Percentiles rank a stretch among this genome's conserved stretches.
These are phyloP conservation scores for Agrochola litura DNA, from an alignment of 2,888 invertebrate genomes.

Conservation along the genomic window DNA sequence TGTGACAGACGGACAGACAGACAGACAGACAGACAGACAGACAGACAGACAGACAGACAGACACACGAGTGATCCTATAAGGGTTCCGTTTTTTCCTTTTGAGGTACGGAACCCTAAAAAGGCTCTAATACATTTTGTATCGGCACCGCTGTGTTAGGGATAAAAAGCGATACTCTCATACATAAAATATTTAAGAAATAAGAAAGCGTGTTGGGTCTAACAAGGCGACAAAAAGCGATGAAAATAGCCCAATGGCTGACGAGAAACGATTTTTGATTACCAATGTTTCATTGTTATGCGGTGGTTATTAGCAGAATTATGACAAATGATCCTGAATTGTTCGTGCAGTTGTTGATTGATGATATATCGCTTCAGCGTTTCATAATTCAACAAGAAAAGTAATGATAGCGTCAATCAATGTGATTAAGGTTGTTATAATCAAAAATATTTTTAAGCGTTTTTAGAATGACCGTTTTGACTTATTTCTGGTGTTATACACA, in stretches of 20 bases:
- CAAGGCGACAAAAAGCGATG: constrained; percentile 32
- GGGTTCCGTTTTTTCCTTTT: too few species aligned
- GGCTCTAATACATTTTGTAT: constrained; percentile 54
- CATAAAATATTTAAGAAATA: constrained; percentile 56
- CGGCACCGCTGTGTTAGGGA: constrained; percentile 12
- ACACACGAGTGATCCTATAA: too few species aligned
- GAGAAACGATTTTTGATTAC: constrained; percentile 47
- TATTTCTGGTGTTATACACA: constrained; percentile 12
- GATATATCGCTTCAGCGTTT: constrained; percentile 35
- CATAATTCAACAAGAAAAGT: constrained; percentile 26
- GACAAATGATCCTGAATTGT: constrained; percentile 50
- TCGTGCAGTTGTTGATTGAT: constrained; percentile 45
- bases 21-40: too few species aligned
- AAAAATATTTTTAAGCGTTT: not conserved
- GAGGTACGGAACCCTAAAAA: too few species aligned
- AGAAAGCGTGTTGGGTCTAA: constrained; percentile 35
- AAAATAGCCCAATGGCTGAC: constrained; percentile 35
- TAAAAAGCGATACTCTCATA: constrained; percentile 37
- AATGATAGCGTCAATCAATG: constrained; percentile 22
- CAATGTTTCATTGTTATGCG: constrained; percentile 40
- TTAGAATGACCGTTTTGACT: constrained; percentile 22
- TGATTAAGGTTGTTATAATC: not conserved
- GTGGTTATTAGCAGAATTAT: constrained; percentile 43
- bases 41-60: too few species aligned
- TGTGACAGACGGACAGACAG: too few species aligned